phyloP scores from a whole-genome alignment of 2,888 invertebrate species.

The Caenorhabditis sp. region DNA sequence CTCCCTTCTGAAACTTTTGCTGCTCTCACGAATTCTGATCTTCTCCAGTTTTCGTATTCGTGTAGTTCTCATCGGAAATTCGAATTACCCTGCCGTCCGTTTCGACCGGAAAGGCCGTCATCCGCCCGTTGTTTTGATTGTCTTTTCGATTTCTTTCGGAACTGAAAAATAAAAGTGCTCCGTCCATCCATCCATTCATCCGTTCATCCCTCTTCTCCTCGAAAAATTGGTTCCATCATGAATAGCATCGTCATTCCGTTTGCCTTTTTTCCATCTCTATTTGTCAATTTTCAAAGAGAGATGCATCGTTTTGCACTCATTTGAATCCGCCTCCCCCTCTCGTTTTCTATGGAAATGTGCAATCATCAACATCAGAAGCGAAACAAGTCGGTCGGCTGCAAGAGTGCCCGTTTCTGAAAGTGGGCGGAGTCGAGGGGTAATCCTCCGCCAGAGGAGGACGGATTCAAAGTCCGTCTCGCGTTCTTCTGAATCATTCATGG shows the following conservation, averaged over 20 bases:
- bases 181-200: no score
- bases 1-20: background rate
- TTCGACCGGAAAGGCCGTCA: background rate
- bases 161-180: background rate
- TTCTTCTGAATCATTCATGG: slow-evolving; percentile 53
- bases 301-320: slow-evolving; percentile 2
- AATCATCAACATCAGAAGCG: background rate
- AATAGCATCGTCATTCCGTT: no score
- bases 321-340: no score
- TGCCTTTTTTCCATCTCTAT: background rate
- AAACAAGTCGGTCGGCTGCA: no score
- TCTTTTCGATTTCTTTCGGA: background rate
- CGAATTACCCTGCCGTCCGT: background rate
- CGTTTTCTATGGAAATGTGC: slow-evolving; percentile 7
- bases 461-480: slow-evolving; percentile 39
- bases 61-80: no score
- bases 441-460: slow-evolving; percentile 7
- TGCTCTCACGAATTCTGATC: no score
- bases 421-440: slow-evolving; percentile 24
- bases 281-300: background rate
- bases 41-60: background rate
- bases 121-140: background rate
- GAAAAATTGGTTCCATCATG: background rate
- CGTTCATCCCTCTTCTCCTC: no score
- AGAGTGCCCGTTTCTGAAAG: slow-evolving; percentile 11